Evolutionary conservation across 2,113 vertebrate species (phyloP), one percentile per base, ranked within the genome.

Genomic region (Nannobrachium achirus): DNA sequence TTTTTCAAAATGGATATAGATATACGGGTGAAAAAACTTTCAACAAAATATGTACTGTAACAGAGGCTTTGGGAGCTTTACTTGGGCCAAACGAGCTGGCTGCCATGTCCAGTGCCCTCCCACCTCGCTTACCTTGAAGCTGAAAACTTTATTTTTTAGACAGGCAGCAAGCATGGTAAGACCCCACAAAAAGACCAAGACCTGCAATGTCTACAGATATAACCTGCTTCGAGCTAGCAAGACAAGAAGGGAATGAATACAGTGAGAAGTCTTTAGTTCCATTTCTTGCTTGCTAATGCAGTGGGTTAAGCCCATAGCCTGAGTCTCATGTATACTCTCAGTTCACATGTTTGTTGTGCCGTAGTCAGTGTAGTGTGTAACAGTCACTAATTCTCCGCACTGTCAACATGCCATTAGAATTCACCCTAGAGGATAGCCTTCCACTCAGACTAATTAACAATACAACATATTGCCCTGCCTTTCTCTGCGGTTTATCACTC

Each of bases 401-500:
- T 33, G 38, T 18, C n/a, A n/a, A 58, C 56, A 9, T 18, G 56
- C 41, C 20, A 46, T 49, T 3, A 10, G 38, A 61, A 18, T 53
- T 56, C 40, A 70, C 60, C 19, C 25, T 11, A 9, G 60, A 62
- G 15, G 65, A 63, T 14, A 38, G 38, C 45, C 62, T 55, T 40
- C 42, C 20, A 39, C 58, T 48, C 19, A 52, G 67, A 9, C 50
- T 66, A 57, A 75, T 62, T 66, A 69, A 51, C 59, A 51, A 44
- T 4, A 20, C 3, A 8, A 69, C 56, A 63, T 56, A 62, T 50
- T 64, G 50, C 20, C 53, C 33, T 50, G 10, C 19, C 10, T 61
- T 44, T 25, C 44, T 20, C 65, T 16, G 16, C 45, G 25, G 67
- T 75, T 82, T 78, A 75, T 83, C 73, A 72, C 64, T 73, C 44